Evolutionary conservation across 2,797 vertebrate species (phyloP).

Genomic region (Meda fulgida): DNA sequence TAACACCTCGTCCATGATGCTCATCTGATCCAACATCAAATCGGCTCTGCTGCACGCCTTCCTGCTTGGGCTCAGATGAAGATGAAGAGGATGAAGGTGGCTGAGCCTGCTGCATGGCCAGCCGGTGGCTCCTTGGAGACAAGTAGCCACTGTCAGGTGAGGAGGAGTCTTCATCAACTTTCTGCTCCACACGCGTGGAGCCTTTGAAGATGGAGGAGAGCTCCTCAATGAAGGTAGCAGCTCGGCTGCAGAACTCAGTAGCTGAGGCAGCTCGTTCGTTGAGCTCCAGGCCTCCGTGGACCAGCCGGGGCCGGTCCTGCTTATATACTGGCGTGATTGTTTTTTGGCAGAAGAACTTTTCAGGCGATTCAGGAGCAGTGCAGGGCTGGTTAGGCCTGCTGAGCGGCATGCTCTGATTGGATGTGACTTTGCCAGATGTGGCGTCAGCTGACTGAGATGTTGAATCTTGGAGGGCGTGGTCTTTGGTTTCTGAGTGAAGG

Average conservation of each 20-base stretch:
- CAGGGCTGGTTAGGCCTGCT: slow-evolving; percentile 60
- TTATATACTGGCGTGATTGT: slow-evolving; percentile 75
- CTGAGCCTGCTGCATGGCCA: slow-evolving; percentile 57
- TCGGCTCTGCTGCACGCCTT: slow-evolving; percentile 55
- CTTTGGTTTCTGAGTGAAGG: slow-evolving; percentile 71
- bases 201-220: slow-evolving; percentile 94
- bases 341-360: slow-evolving; percentile 70
- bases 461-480: slow-evolving; percentile 51
- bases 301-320: slow-evolving; percentile 79
- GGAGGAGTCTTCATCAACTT: slow-evolving; percentile 87
- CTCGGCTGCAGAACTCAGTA: slow-evolving; percentile 87
- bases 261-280: slow-evolving; percentile 77
- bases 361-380: slow-evolving; percentile 61
- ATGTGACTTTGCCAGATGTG: slow-evolving; percentile 61
- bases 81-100: slow-evolving; percentile 66
- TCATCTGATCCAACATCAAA: slow-evolving; percentile 38
- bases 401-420: slow-evolving; percentile 64
- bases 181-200: slow-evolving; percentile 79
- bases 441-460: slow-evolving; percentile 54
- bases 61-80: slow-evolving; percentile 65
- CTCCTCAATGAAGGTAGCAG: slow-evolving; percentile 94
- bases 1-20: slow-evolving; percentile 53
- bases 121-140: slow-evolving; percentile 84
- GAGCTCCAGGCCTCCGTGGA: slow-evolving; percentile 73
- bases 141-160: slow-evolving; percentile 96